phyloP scores from a whole-genome alignment of 2,888 invertebrate genomes.

The Luperina testacea region DNA sequence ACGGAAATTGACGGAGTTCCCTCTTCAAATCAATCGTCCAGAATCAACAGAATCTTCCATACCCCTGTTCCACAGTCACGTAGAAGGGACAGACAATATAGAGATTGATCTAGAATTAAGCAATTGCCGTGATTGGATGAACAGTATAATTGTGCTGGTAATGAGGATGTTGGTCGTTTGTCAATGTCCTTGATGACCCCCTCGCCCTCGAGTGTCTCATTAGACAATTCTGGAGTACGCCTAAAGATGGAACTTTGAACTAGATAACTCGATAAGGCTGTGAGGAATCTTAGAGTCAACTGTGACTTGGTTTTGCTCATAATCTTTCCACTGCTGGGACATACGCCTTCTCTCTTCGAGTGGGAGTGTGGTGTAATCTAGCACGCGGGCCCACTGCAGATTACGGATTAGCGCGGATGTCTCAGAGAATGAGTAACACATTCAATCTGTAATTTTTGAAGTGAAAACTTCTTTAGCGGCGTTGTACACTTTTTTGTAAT shows the following conservation, averaged over 20 bases:
- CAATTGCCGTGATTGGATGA: constrained; percentile 67
- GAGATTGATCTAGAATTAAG: constrained; percentile 43
- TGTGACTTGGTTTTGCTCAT: not conserved
- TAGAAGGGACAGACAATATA: constrained; percentile 11
- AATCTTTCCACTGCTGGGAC: too few species aligned
- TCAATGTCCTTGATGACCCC: constrained; percentile 49
- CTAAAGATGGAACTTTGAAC: not conserved
- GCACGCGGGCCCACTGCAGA: too few species aligned
- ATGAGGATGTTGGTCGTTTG: constrained; percentile 71
- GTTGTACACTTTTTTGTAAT: too few species aligned
- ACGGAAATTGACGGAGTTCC: constrained; percentile 28
- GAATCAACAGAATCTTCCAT: constrained; percentile 7
- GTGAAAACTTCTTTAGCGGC: too few species aligned
- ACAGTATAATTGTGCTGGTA: constrained; percentile 68
- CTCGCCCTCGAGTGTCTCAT: constrained; percentile 19
- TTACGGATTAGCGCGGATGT: too few species aligned
- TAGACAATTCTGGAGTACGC: not conserved
- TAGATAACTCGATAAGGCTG: not conserved
- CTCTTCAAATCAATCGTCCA: constrained; percentile 18
- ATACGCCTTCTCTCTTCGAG: too few species aligned
- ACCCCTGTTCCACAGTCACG: not conserved
- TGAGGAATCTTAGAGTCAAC: not conserved
- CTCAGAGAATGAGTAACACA: too few species aligned
- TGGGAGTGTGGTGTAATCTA: too few species aligned
- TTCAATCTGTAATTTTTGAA: too few species aligned